Conservation (phyloP, 1,140 invertebrate genomes). For the Sesamia nonagrioides region DNA sequence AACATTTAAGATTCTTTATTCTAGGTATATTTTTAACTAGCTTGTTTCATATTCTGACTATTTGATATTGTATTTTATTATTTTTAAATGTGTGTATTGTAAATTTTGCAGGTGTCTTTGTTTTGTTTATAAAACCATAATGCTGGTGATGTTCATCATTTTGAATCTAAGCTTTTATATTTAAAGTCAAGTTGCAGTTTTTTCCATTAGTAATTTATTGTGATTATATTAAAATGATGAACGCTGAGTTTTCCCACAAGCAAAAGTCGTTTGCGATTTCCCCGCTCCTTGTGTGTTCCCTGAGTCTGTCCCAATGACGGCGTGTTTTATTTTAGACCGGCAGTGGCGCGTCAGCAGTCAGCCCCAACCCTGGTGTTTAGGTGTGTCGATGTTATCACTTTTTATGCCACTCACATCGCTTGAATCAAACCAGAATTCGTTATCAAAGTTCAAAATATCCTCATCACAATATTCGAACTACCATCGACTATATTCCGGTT, state of each 20-base stretch:
- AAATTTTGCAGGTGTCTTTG: conserved; percentile 44
- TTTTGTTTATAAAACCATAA: conserved; percentile 24
- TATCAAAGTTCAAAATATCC: conserved; percentile 14
- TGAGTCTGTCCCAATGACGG: conserved; percentile 70
- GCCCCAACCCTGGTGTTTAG: conserved; percentile 87
- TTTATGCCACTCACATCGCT: conserved; percentile 73
- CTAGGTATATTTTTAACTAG: conserved; percentile 34
- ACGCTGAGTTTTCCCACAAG: conserved; percentile 47
- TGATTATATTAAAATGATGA: conserved; percentile 38
- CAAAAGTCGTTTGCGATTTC: conserved; percentile 8
- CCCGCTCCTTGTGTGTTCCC: conserved; percentile 48
- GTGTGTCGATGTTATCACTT: conserved; percentile 87
- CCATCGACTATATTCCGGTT: conserved; percentile 44
- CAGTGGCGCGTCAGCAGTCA: conserved; percentile 87
- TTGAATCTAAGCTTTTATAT: not conserved
- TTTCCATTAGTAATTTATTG: not conserved
- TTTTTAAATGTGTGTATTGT: conserved; percentile 41
- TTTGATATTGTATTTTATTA: conserved; percentile 41
- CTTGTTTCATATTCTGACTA: conserved; percentile 39
- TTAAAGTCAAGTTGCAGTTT: not conserved
- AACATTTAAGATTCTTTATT: conserved; percentile 44
- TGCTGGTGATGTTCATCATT: conserved; percentile 25
- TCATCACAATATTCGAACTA: not conserved
- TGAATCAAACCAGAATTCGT: conserved; percentile 62
- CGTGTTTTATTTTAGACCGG: conserved; percentile 87